Percentiles rank a stretch among this genome's conserved stretches.
Conservation (phyloP, 2,888 invertebrate genomes). For the Oxycera nigricornis region DNA sequence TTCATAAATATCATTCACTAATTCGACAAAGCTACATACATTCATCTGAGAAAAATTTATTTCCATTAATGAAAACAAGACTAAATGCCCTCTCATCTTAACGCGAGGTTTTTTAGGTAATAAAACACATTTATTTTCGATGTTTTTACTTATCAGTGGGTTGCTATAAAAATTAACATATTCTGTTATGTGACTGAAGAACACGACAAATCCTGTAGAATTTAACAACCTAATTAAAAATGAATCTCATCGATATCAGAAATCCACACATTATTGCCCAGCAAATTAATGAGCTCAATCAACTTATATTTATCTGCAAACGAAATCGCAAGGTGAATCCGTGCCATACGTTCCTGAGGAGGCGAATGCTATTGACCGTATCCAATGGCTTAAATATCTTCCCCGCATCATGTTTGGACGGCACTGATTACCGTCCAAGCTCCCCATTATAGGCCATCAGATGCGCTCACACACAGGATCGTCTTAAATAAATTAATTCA, state of each 20-base stretch:
- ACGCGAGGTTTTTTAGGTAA: too few relatives aligned
- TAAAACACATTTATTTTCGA: not conserved
- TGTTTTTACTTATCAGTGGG: not conserved
- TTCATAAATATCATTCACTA: too few relatives aligned
- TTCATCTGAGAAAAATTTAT: too few relatives aligned
- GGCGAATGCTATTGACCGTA: slow-evolving; percentile 28
- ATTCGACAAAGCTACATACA: too few relatives aligned
- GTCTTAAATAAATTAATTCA: slow-evolving; percentile 37
- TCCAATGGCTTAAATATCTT: slow-evolving; percentile 35
- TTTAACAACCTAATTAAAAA: slow-evolving; percentile 41
- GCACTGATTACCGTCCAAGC: slow-evolving; percentile 36
- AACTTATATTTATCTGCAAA: slow-evolving; percentile 30
- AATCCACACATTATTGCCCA: slow-evolving; percentile 40
- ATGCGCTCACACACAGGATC: slow-evolving; percentile 35
- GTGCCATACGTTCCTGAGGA: not conserved
- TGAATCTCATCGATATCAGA: slow-evolving; percentile 27
- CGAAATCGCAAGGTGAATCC: slow-evolving; percentile 12
- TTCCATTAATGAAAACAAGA: not conserved
- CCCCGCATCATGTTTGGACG: slow-evolving; percentile 36
- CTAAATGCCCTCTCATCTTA: too few relatives aligned
- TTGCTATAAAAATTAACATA: slow-evolving; percentile 7
- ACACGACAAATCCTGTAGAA: slow-evolving; percentile 22
- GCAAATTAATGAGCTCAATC: slow-evolving; percentile 47
- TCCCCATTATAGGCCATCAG: slow-evolving; percentile 35
- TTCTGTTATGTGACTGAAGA: not conserved